Conservation (phyloP, 2,113 vertebrate species). For the Turdus rufiventris region DNA sequence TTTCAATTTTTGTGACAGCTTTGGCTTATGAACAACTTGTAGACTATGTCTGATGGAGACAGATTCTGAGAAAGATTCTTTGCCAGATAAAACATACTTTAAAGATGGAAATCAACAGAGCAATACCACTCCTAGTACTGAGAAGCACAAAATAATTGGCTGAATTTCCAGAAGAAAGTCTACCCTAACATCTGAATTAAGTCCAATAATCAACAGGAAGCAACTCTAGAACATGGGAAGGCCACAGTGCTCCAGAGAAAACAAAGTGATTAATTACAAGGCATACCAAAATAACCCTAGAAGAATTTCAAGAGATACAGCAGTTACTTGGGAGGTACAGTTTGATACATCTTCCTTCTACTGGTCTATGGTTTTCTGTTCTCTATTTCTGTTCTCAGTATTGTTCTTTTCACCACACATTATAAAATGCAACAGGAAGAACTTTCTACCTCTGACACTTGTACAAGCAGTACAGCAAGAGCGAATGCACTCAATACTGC, state of each 20-base stretch:
- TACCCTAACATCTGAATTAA: background rate
- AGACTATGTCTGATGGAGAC: background rate
- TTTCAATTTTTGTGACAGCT: background rate
- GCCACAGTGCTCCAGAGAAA: background rate
- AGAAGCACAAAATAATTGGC: background rate
- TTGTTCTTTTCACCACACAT: background rate
- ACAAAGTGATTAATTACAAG: background rate
- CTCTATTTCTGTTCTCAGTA: accelerated
- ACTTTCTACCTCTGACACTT: background rate
- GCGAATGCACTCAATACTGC: background rate
- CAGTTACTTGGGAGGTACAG: background rate
- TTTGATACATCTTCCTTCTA: background rate
- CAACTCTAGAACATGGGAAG: background rate
- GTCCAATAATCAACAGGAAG: conserved; percentile 1
- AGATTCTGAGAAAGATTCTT: background rate
- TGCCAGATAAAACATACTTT: conserved; percentile 34
- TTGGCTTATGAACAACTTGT: background rate
- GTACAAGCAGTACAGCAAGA: background rate
- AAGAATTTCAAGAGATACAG: background rate
- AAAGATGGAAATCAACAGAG: background rate
- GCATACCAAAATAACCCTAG: background rate
- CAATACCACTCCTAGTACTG: background rate
- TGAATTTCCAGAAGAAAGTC: background rate
- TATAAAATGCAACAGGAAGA: background rate
- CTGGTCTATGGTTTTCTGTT: background rate